Evolutionary conservation across 2,888 invertebrate genomes (phyloP), one percentile per base, ranked within the genome.

Genomic region (Xylocampa areola): DNA sequence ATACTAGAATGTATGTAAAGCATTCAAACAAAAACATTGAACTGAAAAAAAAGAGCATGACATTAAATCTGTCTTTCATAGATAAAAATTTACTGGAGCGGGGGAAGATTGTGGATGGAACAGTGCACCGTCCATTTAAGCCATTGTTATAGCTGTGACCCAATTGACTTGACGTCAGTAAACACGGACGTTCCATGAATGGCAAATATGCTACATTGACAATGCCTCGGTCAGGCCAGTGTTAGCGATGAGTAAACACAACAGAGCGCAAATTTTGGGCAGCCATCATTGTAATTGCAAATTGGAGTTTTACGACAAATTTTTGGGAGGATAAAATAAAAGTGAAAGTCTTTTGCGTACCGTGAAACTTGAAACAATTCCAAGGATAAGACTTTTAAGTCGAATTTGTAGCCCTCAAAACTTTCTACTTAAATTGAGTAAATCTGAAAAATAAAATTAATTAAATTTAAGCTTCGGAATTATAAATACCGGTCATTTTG

Each of bases 131-230:
- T 58, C 63, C 58, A 64, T 67, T 76, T 52, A 58, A 57, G 40
- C 23, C 52, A 68, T 65, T 76, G 79, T 73, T 61, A 68, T 63
- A 53, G 49, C 73, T 72, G 58, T 66, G 73, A 75, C 77, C 77
- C 64, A 77, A 72, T 78, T 78, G 64, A 48, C 33, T 7, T 29
- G 66, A 63, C 61, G 57, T 45, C 58, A 36, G 67, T 73, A 73
- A 77, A 77, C 64, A 71, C 30, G 54, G 40, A 75, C 65, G 63
- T 33, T 60, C 39, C 54, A 47, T 71, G 71, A 72, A 72, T 71
- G 52, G 62, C 41, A 59, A 78, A 68, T 68, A 65, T 58, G 61
- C 52, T 58, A 55, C 64, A 68, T 44, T 64, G 64, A 55, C 68
- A 51, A 57, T 39, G 53, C 53, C 7, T 35, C 2, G 43, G 43